Evolutionary conservation across 1,140 invertebrate species (phyloP), one percentile per base, ranked within the genome.

Genomic region (Brachionus angularis): DNA sequence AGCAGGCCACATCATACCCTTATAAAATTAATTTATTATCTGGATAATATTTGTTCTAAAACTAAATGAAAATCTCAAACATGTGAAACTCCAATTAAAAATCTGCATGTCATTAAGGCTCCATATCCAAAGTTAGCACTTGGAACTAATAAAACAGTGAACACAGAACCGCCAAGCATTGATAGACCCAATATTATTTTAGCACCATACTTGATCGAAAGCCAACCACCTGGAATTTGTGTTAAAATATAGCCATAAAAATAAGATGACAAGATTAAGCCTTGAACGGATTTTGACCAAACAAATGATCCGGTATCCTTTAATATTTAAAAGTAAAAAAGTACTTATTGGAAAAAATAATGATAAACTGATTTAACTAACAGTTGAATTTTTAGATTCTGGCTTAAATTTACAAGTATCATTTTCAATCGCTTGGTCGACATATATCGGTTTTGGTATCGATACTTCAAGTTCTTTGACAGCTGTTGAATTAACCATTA

Each of bases 181-280:
- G 53, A 31, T 4, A 49, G 8, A n/a, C 76, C 79, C 44, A 76
- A 77, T 0, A 80, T 75, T 67, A 75, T 75, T 72, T 81, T 82
- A 7, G 78, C 79, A 16, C 82, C 81, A 72, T 78, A 77, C 61
- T 74, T 74, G 0, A 76, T 77, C 5, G 80, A 78, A 10, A 82
- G 55, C 77, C 77, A 77, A 23, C 81, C 81, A 5, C 79, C 80
- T 58, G 53, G 53, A 23, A 58, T 39, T 34, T 83, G 81, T 5
- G 80, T 78, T 5, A 79, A 50, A 7, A 82, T 73, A 71, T 83
- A 83, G 34, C 81, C 81, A 76, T 78, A 81, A 76, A 82, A 83
- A 74, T 81, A 82, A 8, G 80, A 75, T 5, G 78, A 79, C 2
- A 82, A 70, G 18, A 82, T 77, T 2, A 77, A 71, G 0, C 80